These are phyloP conservation scores for Antigone vipio DNA, from an alignment of 2,113 vertebrate species.

Conservation along the genomic window DNA sequence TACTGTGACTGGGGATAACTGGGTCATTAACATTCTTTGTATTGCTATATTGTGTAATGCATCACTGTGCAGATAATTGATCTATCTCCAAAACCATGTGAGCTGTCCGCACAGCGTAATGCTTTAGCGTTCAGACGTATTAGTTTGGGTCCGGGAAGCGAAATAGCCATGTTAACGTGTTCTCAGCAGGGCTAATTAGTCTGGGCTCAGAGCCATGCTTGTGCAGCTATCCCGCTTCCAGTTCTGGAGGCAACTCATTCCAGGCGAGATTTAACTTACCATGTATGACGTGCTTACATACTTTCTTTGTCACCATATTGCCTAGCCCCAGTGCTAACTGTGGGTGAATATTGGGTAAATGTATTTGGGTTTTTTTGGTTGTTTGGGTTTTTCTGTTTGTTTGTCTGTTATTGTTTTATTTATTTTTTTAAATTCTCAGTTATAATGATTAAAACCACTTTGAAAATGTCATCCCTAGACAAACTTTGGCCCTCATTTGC, in stretches of 20 bases:
- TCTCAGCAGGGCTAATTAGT: conserved; percentile 56
- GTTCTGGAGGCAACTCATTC: conserved; percentile 27
- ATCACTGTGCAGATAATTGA: conserved; percentile 25
- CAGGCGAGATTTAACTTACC: not conserved
- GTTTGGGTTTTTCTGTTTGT: no score
- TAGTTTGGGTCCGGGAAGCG: not conserved
- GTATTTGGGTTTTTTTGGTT: not conserved
- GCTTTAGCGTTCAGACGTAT: not conserved
- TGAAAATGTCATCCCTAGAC: not conserved
- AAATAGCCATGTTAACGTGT: conserved; percentile 47
- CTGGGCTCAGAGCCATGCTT: conserved; percentile 47
- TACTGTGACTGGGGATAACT: not conserved
- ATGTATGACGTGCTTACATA: not conserved
- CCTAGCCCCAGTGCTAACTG: not conserved
- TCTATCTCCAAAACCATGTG: not conserved
- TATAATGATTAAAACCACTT: not conserved
- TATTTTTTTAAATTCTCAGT: not conserved
- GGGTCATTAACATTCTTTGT: not conserved
- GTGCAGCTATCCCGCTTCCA: conserved; percentile 19
- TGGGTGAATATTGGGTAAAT: not conserved
- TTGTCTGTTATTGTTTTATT: no score
- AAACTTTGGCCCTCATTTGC: not conserved
- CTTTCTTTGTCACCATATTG: not conserved
- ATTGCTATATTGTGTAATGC: not conserved
- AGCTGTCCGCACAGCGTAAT: not conserved